Conservation (phyloP, 2,113 vertebrate species). For the Ctenomys sociabilis region DNA sequence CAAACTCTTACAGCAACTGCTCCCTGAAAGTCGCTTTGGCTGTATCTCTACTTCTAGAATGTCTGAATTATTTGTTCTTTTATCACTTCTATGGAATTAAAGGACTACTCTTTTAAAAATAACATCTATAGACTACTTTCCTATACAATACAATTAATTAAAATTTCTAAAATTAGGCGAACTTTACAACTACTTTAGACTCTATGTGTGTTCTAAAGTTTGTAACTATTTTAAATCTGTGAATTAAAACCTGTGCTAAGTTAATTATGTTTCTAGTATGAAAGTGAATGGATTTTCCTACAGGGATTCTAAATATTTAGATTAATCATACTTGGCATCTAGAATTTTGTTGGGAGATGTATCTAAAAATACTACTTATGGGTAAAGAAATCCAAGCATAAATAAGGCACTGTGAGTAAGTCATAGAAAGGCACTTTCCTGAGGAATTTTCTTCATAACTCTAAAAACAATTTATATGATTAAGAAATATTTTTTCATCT, state of each 20-base stretch:
- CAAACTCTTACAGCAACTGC: constrained; percentile 2
- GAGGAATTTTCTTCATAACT: not conserved
- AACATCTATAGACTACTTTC: constrained; percentile 25
- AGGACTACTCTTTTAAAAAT: not conserved
- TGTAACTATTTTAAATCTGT: constrained; percentile 59
- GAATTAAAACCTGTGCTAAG: constrained; percentile 27
- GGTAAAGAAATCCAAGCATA: constrained; percentile 19
- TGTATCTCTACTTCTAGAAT: constrained; percentile 7
- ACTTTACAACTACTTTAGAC: not conserved
- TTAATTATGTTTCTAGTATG: constrained; percentile 9
- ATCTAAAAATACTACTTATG: constrained; percentile 39
- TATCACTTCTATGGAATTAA: constrained; percentile 11
- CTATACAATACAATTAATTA: not conserved
- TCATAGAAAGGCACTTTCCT: not conserved
- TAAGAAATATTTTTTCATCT: not conserved
- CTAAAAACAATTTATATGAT: not conserved
- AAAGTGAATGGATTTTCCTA: constrained; percentile 54
- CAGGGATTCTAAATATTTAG: constrained; percentile 59
- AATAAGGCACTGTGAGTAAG: not conserved
- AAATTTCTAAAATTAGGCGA: constrained; percentile 42
- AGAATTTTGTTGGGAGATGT: constrained; percentile 25
- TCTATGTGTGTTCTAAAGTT: not conserved
- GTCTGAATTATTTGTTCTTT: constrained; percentile 31
- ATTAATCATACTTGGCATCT: constrained; percentile 30
- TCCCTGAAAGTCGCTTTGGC: not conserved